These are phyloP conservation scores for Petrocephalus schoutedeni DNA, from an alignment of 2,797 vertebrate genomes.

Conservation along the genomic window DNA sequence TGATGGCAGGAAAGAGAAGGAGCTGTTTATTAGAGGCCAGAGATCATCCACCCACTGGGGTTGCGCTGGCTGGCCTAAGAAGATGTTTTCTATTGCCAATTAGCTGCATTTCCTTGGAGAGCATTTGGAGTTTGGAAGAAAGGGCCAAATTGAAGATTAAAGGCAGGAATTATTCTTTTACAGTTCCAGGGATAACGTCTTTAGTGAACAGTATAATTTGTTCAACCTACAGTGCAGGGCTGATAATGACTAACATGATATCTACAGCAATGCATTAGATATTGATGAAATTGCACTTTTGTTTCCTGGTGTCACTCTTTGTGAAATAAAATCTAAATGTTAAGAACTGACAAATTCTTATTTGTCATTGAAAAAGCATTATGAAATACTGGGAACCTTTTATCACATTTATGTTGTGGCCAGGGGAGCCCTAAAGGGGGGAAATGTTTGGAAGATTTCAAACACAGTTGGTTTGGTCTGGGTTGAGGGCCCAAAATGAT, in stretches of 20 bases:
- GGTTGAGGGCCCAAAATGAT: no score
- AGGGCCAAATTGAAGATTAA: constrained; percentile 38
- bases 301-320: background rate
- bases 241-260: background rate
- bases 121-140: constrained; percentile 33
- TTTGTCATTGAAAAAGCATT: background rate
- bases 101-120: constrained; percentile 40
- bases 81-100: constrained; percentile 35
- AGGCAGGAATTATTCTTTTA: constrained; percentile 34
- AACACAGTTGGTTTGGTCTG: no score
- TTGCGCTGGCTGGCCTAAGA: constrained; percentile 24
- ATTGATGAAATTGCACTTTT: background rate
- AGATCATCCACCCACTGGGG: constrained; percentile 22
- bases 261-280: background rate
- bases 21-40: constrained; percentile 12
- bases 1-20: background rate
- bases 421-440: background rate
- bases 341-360: no score
- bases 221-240: background rate
- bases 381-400: background rate
- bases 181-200: constrained; percentile 23
- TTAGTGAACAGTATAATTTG: constrained; percentile 25
- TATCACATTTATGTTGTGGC: background rate
- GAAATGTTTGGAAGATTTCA: no score
- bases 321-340: background rate